Base-by-base conservation (phyloP, 2,888 invertebrate species). In the Caenorhabditis becei region DNA sequence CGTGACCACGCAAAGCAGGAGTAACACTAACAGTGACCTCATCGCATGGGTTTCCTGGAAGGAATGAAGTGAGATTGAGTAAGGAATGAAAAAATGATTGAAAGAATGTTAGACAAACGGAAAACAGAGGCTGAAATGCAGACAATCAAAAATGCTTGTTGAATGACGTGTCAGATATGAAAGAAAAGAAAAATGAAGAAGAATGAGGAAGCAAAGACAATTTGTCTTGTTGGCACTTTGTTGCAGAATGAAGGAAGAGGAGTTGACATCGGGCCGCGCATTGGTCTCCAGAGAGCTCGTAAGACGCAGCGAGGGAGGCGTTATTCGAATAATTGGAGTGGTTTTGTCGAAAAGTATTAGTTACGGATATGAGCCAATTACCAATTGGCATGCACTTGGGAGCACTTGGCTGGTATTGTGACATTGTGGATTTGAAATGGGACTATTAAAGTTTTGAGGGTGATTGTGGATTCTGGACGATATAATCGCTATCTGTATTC, bases 331-430 rank as follows among this genome's bases (percentile, higher is more conserved):
- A 71, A 78, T 71, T 71, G 65, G 47, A 78, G 71, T 61, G 67
- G 77, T 77, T 67, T 62, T 69, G 67, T 24, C 61, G 67, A 54
- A 62, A 72, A 67, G 67, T 72, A 79, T 79, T 79, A 79, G 79
- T 79, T 79, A 79, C 79, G 72, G 72, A 72, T 79, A 79, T 79
- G 79, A 79, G 58, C 66, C 79, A 79, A 79, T 79, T 79, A 72
- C 58, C 66, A 67, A 75, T 53, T 61, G 61, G 44, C 28, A 26
- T n/a, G 56, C 67, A 61, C 61, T 61, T 24, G 47, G 23, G 47
- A 59, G 44, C 41, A 61, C 44, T 26, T 18, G 26, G 41, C 16
- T 24, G 35, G 35, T 49, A 20, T 37, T 37, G 41, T 11, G 41
- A 41, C 41, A 41, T 23, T 44, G n/a, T 14, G 8, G 35, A 35